Evolutionary conservation across 2,888 invertebrate species (phyloP), one percentile per base, ranked within the genome.

Genomic region (Agrilus biguttatus): DNA sequence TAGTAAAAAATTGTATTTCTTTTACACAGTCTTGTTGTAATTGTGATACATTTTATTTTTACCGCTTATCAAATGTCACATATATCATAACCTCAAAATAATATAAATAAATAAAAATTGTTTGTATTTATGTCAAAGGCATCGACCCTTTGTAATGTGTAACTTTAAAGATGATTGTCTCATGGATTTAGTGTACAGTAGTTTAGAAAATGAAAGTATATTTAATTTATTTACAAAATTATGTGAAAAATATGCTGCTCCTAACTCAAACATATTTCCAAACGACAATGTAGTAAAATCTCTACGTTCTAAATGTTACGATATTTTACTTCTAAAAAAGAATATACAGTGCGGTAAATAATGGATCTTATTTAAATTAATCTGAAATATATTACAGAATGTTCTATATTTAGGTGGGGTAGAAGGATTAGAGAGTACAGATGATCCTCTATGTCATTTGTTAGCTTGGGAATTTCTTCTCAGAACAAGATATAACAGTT

Each of bases 391-490:
- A 28, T 8, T 42, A 32, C 39, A 14, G 37, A 17, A 39, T 37
- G 5, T 12, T 42, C 36, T 28, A 19, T 28, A 19, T 51, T 14
- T 39, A 52, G 52, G 34, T 10, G 43, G 36, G 17, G 10, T 21
- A 13, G 44, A 45, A n/a, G 51, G 56, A 34, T 45, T 58, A 40
- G 51, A 55, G 40, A 56, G 54, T 40, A 54, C 52, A n/a, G 47
- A 43, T n/a, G 59, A 63, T 45, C 56, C 62, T 32, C 47, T 53
- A 13, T 55, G 57, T 36, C 56, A 62, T 42, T 49, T 63, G 37
- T 44, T 60, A 36, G 55, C 60, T 5, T 65, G 64, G 63, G 55
- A 60, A 43, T 61, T 55, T 45, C 47, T 52, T n/a, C 51, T 64
- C 21, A 52, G 49, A 36, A 55, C 56, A 44, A 45, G 56, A 13